phyloP scores from a whole-genome alignment of 2,888 invertebrate genomes.

The Helleia helle region DNA sequence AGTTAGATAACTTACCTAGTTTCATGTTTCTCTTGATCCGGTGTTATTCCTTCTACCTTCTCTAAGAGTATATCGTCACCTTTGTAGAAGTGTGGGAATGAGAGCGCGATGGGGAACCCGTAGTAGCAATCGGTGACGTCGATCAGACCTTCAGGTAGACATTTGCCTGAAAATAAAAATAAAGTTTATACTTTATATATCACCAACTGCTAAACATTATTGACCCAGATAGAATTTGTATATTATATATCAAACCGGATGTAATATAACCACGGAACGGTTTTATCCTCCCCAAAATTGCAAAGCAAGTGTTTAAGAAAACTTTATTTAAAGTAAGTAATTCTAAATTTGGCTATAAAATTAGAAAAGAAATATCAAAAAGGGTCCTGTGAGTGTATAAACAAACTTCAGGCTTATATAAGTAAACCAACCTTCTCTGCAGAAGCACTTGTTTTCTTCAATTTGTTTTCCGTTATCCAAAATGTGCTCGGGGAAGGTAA shows the following conservation, averaged over 20 bases:
- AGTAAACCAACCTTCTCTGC: conserved; percentile 72
- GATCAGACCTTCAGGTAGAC: conserved; percentile 82
- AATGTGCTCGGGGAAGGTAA: conserved; percentile 83
- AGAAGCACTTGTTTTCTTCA: conserved; percentile 88
- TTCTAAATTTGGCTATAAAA: too few relatives aligned
- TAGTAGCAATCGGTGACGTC: conserved; percentile 92
- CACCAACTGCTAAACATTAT: too few relatives aligned
- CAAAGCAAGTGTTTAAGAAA: too few relatives aligned
- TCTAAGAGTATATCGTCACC: conserved; percentile 77
- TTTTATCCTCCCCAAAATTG: too few relatives aligned
- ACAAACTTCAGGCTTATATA: too few relatives aligned
- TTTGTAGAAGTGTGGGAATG: conserved; percentile 90
- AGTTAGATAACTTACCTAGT: conserved; percentile 50
- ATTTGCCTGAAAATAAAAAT: conserved; percentile 71
- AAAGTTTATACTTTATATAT: too few relatives aligned
- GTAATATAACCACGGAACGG: too few relatives aligned
- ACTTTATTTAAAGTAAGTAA: too few relatives aligned
- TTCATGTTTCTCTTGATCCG: conserved; percentile 70
- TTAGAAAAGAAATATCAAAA: too few relatives aligned
- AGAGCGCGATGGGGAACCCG: conserved; percentile 91
- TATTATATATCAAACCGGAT: too few relatives aligned
- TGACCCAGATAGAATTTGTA: too few relatives aligned
- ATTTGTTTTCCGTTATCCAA: conserved; percentile 83
- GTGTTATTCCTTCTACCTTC: conserved; percentile 80
- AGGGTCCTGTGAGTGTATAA: too few relatives aligned